These are phyloP conservation scores for Girardia tigrina DNA, from an alignment of 2,888 invertebrate genomes.

Conservation along the genomic window DNA sequence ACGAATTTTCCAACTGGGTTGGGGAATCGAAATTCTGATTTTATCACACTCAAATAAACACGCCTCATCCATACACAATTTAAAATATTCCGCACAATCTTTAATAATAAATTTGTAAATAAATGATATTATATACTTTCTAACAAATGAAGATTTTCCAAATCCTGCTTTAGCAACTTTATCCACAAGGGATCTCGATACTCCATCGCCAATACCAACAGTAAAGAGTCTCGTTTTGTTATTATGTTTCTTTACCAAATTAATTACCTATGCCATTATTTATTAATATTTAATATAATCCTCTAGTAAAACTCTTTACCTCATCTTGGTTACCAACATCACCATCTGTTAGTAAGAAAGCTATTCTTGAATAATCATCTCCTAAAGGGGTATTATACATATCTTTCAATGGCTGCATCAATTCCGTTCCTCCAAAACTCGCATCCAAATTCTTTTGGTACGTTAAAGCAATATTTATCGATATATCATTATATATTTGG, in stretches of 20 bases:
- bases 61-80: no score
- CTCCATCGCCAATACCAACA: constrained; percentile 46
- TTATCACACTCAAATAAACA: no score
- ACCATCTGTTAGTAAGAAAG: constrained; percentile 49
- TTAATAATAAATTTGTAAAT: no score
- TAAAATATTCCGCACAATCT: no score
- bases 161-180: constrained; percentile 46
- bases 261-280: no score
- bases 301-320: constrained; percentile 40
- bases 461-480: constrained; percentile 39
- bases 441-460: constrained; percentile 41
- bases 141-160: constrained; percentile 46
- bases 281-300: no score
- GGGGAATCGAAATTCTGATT: no score
- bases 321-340: constrained; percentile 43
- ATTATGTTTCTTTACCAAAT: not conserved
- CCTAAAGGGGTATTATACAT: constrained; percentile 38
- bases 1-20: no score
- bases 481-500: constrained; percentile 40
- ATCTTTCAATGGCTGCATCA: constrained; percentile 41
- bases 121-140: constrained; percentile 54
- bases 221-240: constrained; percentile 40
- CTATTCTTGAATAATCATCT: constrained; percentile 41
- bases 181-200: constrained; percentile 45
- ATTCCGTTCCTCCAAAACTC: constrained; percentile 45